A percentile compares a stretch with the other conserved stretches of the same genome.
These are phyloP conservation scores for Tetramorium bicarinatum DNA, from an alignment of 2,888 invertebrate species.

Conservation along the genomic window DNA sequence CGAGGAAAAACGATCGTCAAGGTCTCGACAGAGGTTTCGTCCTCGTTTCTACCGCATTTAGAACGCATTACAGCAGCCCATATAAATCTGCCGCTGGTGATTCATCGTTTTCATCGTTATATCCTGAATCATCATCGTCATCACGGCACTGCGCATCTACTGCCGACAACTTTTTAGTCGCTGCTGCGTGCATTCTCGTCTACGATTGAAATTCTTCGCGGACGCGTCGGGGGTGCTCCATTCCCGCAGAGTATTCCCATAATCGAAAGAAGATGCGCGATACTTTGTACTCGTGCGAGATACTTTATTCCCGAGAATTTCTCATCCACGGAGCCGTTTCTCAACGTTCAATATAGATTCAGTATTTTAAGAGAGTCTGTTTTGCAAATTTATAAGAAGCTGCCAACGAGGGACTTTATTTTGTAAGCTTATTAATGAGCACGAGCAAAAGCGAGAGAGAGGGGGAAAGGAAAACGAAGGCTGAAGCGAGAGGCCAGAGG, in stretches of 20 bases:
- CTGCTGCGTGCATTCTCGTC: slow-evolving; percentile 54
- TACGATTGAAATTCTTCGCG: slow-evolving; percentile 46
- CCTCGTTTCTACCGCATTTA: neutral
- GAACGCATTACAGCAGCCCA: neutral
- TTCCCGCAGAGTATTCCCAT: slow-evolving; percentile 62
- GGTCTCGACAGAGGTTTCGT: neutral
- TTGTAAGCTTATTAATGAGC: neutral
- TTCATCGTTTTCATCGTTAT: slow-evolving; percentile 35
- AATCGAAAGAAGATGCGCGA: slow-evolving; percentile 8
- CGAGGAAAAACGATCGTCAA: neutral
- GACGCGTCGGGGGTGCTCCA: slow-evolving; percentile 33
- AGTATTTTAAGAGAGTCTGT: neutral
- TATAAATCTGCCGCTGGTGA: slow-evolving; percentile 9
- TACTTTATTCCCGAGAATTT: neutral
- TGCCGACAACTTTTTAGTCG: slow-evolving; percentile 72
- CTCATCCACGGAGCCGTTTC: neutral
- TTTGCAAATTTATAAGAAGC: slow-evolving; percentile 2
- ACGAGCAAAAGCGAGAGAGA: neutral
- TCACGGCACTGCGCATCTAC: slow-evolving; percentile 63
- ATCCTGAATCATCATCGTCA: slow-evolving; percentile 46
- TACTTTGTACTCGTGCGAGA: neutral
- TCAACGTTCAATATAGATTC: neutral
- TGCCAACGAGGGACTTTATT: neutral
- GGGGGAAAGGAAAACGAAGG: slow-evolving; percentile 26
- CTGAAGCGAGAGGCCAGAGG: slow-evolving; percentile 10